A percentile compares a stretch with the other conserved stretches of the same genome.
Conservation (phyloP, 2,113 vertebrate species). For the Sceloporus tristichus region DNA sequence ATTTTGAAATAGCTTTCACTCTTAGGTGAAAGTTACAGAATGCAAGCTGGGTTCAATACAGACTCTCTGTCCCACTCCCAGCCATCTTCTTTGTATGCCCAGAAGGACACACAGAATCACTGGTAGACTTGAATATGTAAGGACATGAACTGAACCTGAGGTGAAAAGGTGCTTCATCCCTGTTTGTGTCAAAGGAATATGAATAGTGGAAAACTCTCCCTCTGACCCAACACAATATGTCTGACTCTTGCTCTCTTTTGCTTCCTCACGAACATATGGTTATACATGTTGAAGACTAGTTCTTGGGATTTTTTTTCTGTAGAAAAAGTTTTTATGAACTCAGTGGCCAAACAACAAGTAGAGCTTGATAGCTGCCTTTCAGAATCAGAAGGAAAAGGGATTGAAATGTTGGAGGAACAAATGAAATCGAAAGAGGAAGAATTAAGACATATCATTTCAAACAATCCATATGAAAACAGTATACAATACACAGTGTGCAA, state of each 20-base stretch:
- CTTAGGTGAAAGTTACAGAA: constrained; percentile 14
- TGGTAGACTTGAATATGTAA: background rate
- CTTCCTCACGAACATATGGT: background rate
- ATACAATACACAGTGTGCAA: background rate
- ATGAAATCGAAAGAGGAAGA: background rate
- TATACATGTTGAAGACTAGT: background rate
- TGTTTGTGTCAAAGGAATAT: background rate
- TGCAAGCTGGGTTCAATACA: background rate
- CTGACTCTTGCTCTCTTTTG: background rate
- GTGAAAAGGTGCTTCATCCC: background rate
- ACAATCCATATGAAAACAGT: background rate
- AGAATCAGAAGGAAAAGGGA: background rate
- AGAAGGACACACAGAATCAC: background rate
- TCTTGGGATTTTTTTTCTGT: background rate
- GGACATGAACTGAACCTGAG: background rate
- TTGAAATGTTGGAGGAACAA: background rate
- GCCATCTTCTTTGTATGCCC: background rate
- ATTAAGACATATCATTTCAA: background rate
- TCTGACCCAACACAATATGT: background rate
- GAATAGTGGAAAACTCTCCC: background rate
- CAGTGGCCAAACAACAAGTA: background rate
- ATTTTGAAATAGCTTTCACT: background rate
- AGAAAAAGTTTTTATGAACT: background rate
- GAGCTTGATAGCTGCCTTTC: background rate
- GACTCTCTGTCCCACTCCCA: background rate